Base-by-base conservation (phyloP, 2,888 invertebrate genomes). In the Himalopsyche anomala region DNA sequence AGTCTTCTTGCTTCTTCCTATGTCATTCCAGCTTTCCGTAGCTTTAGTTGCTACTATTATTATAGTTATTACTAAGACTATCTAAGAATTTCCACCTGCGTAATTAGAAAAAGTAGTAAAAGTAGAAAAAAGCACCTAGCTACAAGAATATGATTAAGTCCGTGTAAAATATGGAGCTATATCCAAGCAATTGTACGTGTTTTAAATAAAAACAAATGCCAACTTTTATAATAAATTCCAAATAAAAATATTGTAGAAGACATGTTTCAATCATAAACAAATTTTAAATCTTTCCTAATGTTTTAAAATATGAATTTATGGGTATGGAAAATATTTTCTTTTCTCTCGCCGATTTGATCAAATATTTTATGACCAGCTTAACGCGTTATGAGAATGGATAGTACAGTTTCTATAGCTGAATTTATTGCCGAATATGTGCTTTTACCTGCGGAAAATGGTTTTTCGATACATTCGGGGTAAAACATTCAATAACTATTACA, bases 311-410 rank as follows among this genome's bases (percentile, higher is more conserved):
- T 28, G 36, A 74, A 2, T 38, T 11, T 74, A 15, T 36, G 36
- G 6, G 9, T 74, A 74, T 74, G 36, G 38, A 74, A 74, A 38
- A 38, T 74, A 84, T 80, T 74, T 40, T 42, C 84, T 84, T 54
- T 80, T 54, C 84, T 54, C 83, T 36, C 55, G 51, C 51, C 51
- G 56, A 84, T 38, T 74, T 74, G 74, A 74, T 74, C 74, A 74
- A 74, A 74, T 74, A 74, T 74, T 74, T 74, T 74, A 74, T 74
- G 74, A 74, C 15, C 74, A 74, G 74, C 74, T 74, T 74, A 74
- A 74, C 74, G 74, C 12, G 19, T 15, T 74, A 74, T 74, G 74
- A 36, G 74, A 36, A 74, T 74, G 74, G 74, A 74, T 74, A 12
- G 74, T 36, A 74, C 74, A 74, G 19, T 74, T 74, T 36, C 74